These are phyloP conservation scores for Mimas tiliae DNA, from an alignment of 2,888 invertebrate genomes.

Conservation along the genomic window DNA sequence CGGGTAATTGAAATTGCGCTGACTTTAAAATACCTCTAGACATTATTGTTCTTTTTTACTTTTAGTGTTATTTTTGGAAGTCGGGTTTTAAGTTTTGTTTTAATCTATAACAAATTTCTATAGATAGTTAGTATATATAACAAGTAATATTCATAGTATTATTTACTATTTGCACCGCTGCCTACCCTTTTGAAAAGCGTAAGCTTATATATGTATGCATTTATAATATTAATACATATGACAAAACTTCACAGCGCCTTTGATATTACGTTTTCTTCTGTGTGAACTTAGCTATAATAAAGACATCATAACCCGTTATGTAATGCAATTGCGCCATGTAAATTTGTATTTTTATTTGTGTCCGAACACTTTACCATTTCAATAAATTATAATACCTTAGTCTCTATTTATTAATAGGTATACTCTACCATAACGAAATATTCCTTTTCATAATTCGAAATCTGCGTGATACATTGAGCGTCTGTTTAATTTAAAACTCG, in stretches of 20 bases:
- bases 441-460: background rate
- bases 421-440: background rate
- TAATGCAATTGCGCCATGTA: background rate
- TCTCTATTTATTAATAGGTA: background rate
- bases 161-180: too few relatives aligned
- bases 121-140: too few relatives aligned
- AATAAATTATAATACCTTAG: background rate
- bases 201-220: too few relatives aligned
- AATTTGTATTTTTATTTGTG: background rate
- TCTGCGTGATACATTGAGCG: background rate
- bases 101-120: too few relatives aligned
- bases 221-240: too few relatives aligned
- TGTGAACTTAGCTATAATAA: background rate
- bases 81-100: too few relatives aligned
- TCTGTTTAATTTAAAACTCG: background rate
- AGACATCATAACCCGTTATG: background rate
- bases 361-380: background rate
- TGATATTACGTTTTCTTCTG: background rate
- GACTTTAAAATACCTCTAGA: too few relatives aligned
- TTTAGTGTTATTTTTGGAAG: too few relatives aligned
- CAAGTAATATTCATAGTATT: too few relatives aligned
- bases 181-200: too few relatives aligned
- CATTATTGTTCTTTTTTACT: too few relatives aligned
- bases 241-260: background rate
- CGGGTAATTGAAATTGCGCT: too few relatives aligned